Evolutionary conservation across 2,113 vertebrate genomes (phyloP), one percentile per base, ranked within the genome.

Genomic region (Atractosteus spatula): DNA sequence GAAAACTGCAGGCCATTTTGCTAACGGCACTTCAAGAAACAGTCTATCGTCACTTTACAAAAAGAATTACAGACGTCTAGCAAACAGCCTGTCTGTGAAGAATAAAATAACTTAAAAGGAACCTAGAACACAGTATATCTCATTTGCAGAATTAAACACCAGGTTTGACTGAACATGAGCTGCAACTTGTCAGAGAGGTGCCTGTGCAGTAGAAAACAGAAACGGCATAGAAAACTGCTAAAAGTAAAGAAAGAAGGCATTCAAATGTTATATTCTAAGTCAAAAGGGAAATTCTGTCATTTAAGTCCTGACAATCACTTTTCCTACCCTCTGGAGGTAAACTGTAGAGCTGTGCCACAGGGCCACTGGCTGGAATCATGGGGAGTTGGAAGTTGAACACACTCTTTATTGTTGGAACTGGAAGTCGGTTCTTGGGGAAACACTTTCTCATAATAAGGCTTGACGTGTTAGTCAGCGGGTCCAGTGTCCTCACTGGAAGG

Each of bases 401-500:
- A 62, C 96, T 97, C 86, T 97, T 97, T 86, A 99, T 97, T 17
- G 96, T 99, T 77, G 96, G 94, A 69, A 99, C 85, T 62, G 97
- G 97, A 82, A 99, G 89, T 70, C 96, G 97, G 82, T 99, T 99
- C 91, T 99, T 99, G 55, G 97, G 97, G 84, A 98, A 99, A 87
- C 97, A 99, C 87, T 98, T 99, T 81, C 97, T 96, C 97, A 99
- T 99, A 85, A 98, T 98, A 66, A 99, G 88, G 83, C 95, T 99
- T 61, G 97, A 98, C 12, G 91, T 95, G 88, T 97, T 99, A 69
- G 99, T 91, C 54, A 99, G 91, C 4, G 95, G 93, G 89, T 99
- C 97, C 81, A 99, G 91, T 54, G 96, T 97, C 80, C 97, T 94
- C 66, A 97, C 95, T 0, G 96, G 90, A 81, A 99, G 94, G 87